phyloP scores from a whole-genome alignment of 2,888 invertebrate genomes.

The Clostera curtula region DNA sequence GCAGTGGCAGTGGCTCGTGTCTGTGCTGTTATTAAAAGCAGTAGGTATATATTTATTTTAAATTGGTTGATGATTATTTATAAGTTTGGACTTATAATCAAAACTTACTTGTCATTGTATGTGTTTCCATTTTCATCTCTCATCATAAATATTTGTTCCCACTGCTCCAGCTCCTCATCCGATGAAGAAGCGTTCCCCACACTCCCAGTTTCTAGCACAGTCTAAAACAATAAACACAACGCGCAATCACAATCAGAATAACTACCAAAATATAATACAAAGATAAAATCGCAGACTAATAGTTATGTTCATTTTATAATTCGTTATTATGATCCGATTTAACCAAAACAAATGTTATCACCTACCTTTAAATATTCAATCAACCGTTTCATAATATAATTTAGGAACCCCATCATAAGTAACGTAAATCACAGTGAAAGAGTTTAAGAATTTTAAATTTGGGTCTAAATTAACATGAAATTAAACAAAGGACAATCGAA shows the following conservation, averaged over 20 bases:
- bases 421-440: conserved; percentile 1
- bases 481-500: too few species aligned
- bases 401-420: conserved; percentile 27
- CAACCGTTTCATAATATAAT: conserved; percentile 22
- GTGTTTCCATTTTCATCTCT: conserved; percentile 79
- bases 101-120: conserved; percentile 72
- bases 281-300: too few species aligned
- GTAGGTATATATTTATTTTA: too few species aligned
- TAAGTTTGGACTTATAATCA: too few species aligned
- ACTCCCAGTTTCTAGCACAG: conserved; percentile 79
- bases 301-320: too few species aligned
- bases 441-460: too few species aligned
- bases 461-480: too few species aligned
- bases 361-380: conserved; percentile 31
- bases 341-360: conserved; percentile 1
- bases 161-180: conserved; percentile 84
- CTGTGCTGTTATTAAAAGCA: conserved; percentile 7
- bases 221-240: conserved; percentile 73
- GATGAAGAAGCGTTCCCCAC: conserved; percentile 76
- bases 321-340: not conserved
- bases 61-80: too few species aligned
- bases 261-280: too few species aligned
- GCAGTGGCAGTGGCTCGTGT: not conserved
- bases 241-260: too few species aligned
- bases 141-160: conserved; percentile 86